phyloP scores from a whole-genome alignment of 2,797 vertebrate genomes.

The Periparus ater region DNA sequence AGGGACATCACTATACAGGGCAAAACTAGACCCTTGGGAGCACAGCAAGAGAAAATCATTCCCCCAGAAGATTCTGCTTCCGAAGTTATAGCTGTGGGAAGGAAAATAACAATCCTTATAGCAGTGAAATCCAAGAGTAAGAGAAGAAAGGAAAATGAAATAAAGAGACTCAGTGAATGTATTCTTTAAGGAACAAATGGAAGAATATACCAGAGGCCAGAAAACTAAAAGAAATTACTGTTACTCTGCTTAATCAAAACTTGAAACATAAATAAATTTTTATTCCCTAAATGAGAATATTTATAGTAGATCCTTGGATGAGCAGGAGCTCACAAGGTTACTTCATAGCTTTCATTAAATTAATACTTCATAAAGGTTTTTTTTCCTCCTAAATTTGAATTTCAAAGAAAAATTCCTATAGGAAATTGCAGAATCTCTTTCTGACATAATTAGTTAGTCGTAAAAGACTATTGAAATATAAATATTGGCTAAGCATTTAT shows the following conservation, averaged over 20 bases:
- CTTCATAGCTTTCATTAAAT: background rate
- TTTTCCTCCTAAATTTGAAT: background rate
- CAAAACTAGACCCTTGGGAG: background rate
- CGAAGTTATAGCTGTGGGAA: background rate
- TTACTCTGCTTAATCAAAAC: background rate
- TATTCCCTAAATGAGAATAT: background rate
- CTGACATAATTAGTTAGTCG: background rate
- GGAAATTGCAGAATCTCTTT: background rate
- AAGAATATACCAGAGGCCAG: background rate
- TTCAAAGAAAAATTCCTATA: background rate
- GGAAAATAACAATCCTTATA: background rate
- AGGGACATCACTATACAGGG: background rate
- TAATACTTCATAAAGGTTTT: background rate
- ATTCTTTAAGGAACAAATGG: background rate
- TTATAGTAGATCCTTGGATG: background rate
- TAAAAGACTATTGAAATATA: background rate
- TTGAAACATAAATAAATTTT: background rate
- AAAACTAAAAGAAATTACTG: background rate
- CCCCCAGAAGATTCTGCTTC: background rate
- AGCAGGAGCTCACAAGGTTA: background rate
- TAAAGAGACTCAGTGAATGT: background rate
- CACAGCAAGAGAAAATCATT: background rate
- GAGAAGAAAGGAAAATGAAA: background rate
- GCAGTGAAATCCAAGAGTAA: background rate
- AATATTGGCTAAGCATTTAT: accelerated